These are phyloP conservation scores for Lasiurus cinereus DNA, from an alignment of 2,113 vertebrate species.

Conservation along the genomic window DNA sequence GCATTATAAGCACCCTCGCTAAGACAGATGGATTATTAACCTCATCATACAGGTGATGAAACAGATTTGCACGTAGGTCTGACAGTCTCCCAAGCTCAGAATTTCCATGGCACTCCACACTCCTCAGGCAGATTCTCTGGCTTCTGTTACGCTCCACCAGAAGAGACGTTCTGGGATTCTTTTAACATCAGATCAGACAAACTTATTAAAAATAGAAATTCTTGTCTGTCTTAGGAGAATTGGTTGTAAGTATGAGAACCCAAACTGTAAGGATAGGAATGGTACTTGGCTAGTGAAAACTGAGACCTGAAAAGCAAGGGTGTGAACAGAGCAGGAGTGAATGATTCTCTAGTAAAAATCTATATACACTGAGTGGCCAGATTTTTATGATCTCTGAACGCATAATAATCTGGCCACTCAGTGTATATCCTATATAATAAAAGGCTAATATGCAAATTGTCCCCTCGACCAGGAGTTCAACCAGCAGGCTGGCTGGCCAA, in stretches of 20 bases:
- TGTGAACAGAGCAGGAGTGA: not conserved
- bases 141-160: not conserved
- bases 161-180: not conserved
- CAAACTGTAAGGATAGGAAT: not conserved
- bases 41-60: not conserved
- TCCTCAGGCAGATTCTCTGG: not conserved
- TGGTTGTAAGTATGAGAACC: constrained; percentile 23
- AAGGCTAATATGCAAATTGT: no score
- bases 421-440: no score
- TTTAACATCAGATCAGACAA: constrained; percentile 1
- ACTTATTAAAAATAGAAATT: constrained; percentile 45
- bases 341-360: not conserved
- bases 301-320: not conserved
- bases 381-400: no score
- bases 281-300: not conserved
- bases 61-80: not conserved
- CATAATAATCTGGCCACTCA: no score
- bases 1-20: not conserved
- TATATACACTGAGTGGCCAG: no score
- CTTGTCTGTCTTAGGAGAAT: not conserved
- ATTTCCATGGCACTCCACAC: not conserved
- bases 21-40: not conserved
- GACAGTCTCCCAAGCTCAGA: not conserved
- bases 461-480: no score
- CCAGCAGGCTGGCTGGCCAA: no score